These are phyloP conservation scores for Strongylocentrotus purpuratus DNA, from an alignment of 35 echinoderm and acorn worm species.

Conservation along the genomic window DNA sequence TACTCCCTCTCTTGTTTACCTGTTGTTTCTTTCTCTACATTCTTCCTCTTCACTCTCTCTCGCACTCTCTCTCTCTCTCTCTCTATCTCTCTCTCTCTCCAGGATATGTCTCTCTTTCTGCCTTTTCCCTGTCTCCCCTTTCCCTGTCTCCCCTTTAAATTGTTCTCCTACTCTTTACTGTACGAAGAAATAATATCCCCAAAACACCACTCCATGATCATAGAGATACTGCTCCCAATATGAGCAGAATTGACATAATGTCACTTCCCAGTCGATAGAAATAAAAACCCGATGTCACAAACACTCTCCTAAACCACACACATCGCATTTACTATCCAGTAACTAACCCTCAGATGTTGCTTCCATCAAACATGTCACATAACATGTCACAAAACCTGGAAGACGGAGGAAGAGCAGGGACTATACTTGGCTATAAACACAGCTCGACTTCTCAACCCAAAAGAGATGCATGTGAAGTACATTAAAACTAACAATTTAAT, in stretches of 20 bases:
- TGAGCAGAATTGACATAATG: background rate
- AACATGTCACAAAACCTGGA: background rate
- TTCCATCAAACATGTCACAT: constrained; percentile 3
- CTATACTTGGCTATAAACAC: background rate
- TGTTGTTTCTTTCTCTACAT: too few relatives aligned
- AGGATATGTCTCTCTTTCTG: background rate
- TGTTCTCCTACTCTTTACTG: background rate
- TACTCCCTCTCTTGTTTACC: too few relatives aligned
- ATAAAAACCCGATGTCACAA: background rate
- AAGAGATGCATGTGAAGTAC: too few relatives aligned
- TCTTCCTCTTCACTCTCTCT: background rate
- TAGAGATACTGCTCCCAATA: background rate
- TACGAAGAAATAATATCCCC: background rate
- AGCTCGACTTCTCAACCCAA: background rate
- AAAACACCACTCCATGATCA: background rate
- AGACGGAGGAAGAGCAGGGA: background rate
- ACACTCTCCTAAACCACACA: background rate
- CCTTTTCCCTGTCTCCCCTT: background rate
- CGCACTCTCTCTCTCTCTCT: background rate
- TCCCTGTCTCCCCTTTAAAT: background rate
- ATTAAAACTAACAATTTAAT: too few relatives aligned
- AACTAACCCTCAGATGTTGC: background rate
- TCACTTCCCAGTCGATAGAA: background rate
- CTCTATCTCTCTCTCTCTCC: background rate
- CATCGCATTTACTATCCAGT: background rate